Percentiles rank a stretch among this genome's conserved stretches.
phyloP scores from a whole-genome alignment of 2,888 invertebrate species.

The Drosophila algonquin region DNA sequence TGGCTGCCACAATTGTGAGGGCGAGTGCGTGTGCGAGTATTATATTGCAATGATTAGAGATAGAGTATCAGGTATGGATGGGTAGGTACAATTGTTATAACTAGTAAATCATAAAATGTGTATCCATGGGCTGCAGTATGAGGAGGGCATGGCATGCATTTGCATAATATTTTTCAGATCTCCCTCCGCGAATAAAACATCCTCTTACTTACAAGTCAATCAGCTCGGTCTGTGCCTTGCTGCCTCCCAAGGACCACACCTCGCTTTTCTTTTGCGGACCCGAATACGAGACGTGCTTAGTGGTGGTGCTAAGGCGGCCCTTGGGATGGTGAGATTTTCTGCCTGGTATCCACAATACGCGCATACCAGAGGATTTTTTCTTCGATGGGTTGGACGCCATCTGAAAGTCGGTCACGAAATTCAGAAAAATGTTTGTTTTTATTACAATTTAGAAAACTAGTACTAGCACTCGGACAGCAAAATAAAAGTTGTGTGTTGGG shows the following conservation, averaged over 20 bases:
- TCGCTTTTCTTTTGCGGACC: slow-evolving; percentile 80
- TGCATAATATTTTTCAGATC: neutral
- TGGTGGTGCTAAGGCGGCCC: slow-evolving; percentile 80
- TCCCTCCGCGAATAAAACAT: neutral
- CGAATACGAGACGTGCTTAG: slow-evolving; percentile 73
- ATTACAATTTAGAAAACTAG: neutral
- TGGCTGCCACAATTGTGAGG: slow-evolving; percentile 1
- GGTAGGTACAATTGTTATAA: neutral
- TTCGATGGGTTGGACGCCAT: slow-evolving; percentile 77
- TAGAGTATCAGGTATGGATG: neutral
- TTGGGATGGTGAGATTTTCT: slow-evolving; percentile 81
- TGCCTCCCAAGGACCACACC: slow-evolving; percentile 83
- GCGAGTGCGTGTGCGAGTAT: neutral
- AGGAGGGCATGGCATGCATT: neutral
- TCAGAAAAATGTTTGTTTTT: slow-evolving; percentile 9
- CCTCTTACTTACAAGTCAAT: slow-evolving; percentile 79
- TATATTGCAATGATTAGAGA: neutral
- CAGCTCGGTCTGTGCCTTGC: slow-evolving; percentile 77
- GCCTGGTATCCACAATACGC: slow-evolving; percentile 83
- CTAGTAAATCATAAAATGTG: neutral
- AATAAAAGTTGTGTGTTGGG: neutral
- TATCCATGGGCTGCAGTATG: neutral
- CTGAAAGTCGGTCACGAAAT: slow-evolving; percentile 59
- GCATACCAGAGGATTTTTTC: slow-evolving; percentile 80
- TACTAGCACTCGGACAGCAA: neutral